A percentile compares a stretch with the other conserved stretches of the same genome.
Conservation (phyloP, 1,140 invertebrate species). For the Ceratitis capitata region DNA sequence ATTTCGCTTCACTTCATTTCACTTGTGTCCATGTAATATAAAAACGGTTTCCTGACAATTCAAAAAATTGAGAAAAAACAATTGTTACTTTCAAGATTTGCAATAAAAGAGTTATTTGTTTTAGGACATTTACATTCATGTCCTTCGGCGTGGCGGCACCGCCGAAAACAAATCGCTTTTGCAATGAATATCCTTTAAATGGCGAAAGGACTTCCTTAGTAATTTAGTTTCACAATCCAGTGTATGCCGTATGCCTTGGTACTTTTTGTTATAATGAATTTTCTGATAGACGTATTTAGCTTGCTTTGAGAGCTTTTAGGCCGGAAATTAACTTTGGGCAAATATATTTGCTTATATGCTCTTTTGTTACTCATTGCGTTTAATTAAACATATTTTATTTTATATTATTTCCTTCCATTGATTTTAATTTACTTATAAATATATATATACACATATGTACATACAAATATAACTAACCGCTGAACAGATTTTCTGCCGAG, state of each 20-base stretch:
- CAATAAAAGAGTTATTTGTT: constrained; percentile 8
- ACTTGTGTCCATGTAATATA: background rate
- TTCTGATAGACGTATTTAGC: no score
- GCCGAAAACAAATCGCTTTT: background rate
- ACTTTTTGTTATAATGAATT: no score
- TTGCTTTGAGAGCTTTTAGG: background rate
- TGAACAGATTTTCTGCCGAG: no score
- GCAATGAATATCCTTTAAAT: background rate
- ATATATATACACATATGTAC: background rate
- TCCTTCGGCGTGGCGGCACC: background rate
- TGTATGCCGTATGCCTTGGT: background rate
- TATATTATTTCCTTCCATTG: no score
- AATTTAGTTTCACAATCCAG: background rate
- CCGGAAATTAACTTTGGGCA: no score
- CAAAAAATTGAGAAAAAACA: background rate
- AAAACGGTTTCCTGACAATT: background rate
- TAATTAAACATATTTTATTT: no score
- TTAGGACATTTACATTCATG: background rate
- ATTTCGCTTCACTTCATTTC: background rate
- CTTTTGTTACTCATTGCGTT: no score
- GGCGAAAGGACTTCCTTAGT: background rate
- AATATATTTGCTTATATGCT: no score
- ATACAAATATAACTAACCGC: no score
- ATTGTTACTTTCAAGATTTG: background rate
- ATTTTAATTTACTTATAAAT: no score